Conservation (phyloP, 2,888 invertebrate genomes). For the Melanostoma scalare region DNA sequence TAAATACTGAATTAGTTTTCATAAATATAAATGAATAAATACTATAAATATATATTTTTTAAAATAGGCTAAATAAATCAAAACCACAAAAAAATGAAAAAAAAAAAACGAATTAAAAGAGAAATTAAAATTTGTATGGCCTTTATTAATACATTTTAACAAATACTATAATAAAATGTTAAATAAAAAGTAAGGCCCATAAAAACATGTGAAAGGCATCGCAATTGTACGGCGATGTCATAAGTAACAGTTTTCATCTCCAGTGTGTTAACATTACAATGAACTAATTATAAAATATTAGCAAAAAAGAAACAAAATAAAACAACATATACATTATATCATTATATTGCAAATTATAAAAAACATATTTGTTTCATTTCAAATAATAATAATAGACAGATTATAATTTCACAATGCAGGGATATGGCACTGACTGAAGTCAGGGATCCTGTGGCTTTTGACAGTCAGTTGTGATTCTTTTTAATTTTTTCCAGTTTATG, state of each 20-base stretch:
- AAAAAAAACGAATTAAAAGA: constrained; percentile 39
- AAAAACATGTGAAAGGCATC: constrained; percentile 46
- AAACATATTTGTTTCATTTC: constrained; percentile 15
- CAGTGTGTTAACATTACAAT: constrained; percentile 69
- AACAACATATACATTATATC: constrained; percentile 56
- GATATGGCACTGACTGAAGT: too few species aligned
- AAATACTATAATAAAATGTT: constrained; percentile 10
- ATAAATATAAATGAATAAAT: constrained; percentile 29
- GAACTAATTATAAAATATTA: constrained; percentile 65
- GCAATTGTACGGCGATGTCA: constrained; percentile 29
- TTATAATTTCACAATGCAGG: not conserved
- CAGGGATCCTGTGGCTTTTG: too few species aligned
- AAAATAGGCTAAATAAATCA: constrained; percentile 37
- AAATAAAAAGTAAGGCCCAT: constrained; percentile 20
- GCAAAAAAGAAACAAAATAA: constrained; percentile 21
- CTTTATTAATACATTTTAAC: constrained; percentile 10
- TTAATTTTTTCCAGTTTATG: too few species aligned
- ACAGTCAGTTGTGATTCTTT: too few species aligned
- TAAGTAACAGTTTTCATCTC: constrained; percentile 54
- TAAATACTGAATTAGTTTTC: constrained; percentile 39
- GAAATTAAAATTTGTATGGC: constrained; percentile 50
- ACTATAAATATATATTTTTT: constrained; percentile 36
- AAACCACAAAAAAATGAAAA: not conserved
- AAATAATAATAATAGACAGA: not conserved
- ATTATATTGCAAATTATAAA: constrained; percentile 66